Conservation (phyloP, 2,113 vertebrate species). For the Scophthalmus maximus region DNA sequence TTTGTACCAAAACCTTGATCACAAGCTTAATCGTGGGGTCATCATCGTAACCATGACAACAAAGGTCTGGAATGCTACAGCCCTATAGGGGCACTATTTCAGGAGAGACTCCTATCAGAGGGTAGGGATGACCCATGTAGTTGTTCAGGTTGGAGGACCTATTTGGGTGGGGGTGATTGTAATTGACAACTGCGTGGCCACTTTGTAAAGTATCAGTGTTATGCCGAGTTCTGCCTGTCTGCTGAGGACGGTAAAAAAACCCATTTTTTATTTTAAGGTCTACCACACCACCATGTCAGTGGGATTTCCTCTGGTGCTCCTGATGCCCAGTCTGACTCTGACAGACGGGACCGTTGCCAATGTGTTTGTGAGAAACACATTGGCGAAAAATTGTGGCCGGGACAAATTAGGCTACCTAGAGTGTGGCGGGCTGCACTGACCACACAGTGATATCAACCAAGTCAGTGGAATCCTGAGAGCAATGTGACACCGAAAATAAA, state of each 20-base stretch:
- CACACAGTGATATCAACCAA: background rate
- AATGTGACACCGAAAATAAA: constrained; percentile 8
- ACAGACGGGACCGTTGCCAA: background rate
- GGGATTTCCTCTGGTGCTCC: background rate
- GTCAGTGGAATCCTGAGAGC: background rate
- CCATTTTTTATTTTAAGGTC: background rate
- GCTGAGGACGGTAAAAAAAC: background rate
- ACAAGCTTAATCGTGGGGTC: too few species aligned
- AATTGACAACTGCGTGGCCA: background rate
- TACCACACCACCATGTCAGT: background rate
- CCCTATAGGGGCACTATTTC: background rate
- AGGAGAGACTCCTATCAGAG: background rate
- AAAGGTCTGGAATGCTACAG: background rate
- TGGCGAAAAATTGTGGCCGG: background rate
- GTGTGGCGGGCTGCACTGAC: background rate
- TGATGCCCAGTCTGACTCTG: background rate
- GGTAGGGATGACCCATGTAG: too few species aligned
- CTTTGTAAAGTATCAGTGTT: background rate
- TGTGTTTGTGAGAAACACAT: background rate
- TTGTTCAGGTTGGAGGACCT: background rate
- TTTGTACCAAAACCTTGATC: too few species aligned
- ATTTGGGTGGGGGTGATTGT: background rate
- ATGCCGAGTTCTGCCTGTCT: background rate
- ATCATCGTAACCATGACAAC: background rate
- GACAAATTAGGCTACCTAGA: background rate